Evolutionary conservation across 2,888 invertebrate species (phyloP).

Genomic region (Xestia rhomboidea): DNA sequence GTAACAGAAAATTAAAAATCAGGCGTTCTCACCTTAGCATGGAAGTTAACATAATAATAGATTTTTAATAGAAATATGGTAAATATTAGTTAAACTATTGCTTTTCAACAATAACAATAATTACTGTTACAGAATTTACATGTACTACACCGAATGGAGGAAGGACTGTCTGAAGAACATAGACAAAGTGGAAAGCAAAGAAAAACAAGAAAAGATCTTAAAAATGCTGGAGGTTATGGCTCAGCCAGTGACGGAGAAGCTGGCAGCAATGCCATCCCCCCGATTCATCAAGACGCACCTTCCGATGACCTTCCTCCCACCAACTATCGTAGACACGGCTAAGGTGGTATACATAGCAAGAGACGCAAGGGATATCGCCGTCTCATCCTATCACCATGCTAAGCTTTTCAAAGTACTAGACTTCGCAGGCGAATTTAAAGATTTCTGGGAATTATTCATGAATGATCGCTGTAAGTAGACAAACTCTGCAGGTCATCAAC

Average conservation of each 20-base stretch:
- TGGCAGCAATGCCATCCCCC: constrained; percentile 75
- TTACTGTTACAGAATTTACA: constrained; percentile 28
- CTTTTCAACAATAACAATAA: background rate
- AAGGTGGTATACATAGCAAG: constrained; percentile 94
- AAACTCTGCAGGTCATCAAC: too few relatives aligned
- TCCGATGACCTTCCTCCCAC: constrained; percentile 92
- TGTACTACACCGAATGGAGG: constrained; percentile 44
- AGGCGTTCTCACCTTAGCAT: background rate
- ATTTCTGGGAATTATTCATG: constrained; percentile 92
- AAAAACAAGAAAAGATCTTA: constrained; percentile 18
- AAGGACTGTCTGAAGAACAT: constrained; percentile 27
- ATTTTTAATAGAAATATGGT: background rate
- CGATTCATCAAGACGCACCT: constrained; percentile 93
- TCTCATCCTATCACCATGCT: constrained; percentile 94
- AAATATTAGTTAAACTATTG: background rate
- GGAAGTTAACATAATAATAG: background rate
- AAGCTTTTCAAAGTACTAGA: constrained; percentile 77
- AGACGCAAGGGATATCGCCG: constrained; percentile 95
- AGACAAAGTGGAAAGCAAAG: background rate
- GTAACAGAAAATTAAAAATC: constrained; percentile 8
- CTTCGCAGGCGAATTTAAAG: constrained; percentile 90
- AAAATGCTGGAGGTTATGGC: constrained; percentile 35
- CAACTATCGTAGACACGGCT: constrained; percentile 83
- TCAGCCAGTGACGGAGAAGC: constrained; percentile 39
- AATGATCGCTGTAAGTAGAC: constrained; percentile 89